Evolutionary conservation across 2,113 vertebrate species (phyloP).

Genomic region (Apodemus speciosus): DNA sequence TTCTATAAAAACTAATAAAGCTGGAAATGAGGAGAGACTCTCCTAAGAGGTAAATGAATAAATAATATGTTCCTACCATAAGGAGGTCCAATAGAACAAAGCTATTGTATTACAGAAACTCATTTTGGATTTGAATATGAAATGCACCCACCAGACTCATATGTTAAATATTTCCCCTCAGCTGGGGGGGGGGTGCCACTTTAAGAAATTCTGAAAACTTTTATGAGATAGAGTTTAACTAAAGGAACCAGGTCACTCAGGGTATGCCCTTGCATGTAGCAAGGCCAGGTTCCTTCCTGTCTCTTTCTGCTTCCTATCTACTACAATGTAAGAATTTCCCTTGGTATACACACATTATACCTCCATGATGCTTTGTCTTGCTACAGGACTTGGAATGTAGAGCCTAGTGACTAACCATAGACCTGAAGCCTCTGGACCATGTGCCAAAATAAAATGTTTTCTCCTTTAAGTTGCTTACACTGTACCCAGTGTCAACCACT

Average conservation of each 20-base stretch:
- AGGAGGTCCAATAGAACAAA: background rate
- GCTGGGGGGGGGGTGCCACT: background rate
- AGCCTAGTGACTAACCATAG: background rate
- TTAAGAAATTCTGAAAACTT: background rate
- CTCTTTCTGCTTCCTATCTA: background rate
- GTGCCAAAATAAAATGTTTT: background rate
- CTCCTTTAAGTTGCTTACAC: background rate
- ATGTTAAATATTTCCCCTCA: background rate
- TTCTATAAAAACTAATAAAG: background rate
- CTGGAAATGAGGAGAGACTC: background rate
- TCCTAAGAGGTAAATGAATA: background rate
- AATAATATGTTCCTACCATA: background rate
- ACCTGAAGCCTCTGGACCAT: background rate
- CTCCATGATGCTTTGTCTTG: background rate
- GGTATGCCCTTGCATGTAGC: background rate
- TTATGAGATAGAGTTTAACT: background rate
- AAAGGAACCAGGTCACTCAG: background rate
- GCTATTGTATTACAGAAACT: background rate
- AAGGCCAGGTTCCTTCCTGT: background rate
- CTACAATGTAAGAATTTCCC: background rate
- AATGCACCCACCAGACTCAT: background rate
- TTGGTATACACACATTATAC: background rate
- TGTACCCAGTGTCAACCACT: background rate
- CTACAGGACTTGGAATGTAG: rapidly evolving
- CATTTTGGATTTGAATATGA: background rate